Evolutionary conservation across 2,888 invertebrate species (phyloP).

Genomic region (Thumatha senex): DNA sequence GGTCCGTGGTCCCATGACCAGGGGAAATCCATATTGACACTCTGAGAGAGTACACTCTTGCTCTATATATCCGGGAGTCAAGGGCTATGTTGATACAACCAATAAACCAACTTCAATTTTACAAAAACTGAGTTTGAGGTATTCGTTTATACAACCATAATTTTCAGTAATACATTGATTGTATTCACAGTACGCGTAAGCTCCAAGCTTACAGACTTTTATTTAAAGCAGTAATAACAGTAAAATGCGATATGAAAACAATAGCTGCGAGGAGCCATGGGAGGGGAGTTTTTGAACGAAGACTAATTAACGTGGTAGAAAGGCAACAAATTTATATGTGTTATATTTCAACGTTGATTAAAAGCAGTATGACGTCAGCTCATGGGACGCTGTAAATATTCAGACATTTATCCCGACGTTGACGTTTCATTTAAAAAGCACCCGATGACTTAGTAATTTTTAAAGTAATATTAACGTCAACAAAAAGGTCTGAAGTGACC

Average conservation of each 20-base stretch:
- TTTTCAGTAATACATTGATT: constrained; percentile 10
- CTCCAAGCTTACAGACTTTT: constrained; percentile 14
- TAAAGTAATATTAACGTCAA: constrained; percentile 78
- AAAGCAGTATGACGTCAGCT: constrained; percentile 43
- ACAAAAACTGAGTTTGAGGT: constrained; percentile 16
- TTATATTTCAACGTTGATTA: constrained; percentile 47
- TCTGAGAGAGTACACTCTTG: no score
- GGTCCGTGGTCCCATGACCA: no score
- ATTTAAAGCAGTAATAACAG: constrained; percentile 17
- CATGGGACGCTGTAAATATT: constrained; percentile 52
- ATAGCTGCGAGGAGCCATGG: constrained; percentile 11
- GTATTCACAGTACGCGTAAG: constrained; percentile 12
- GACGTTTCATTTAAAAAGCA: constrained; percentile 68
- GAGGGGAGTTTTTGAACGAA: constrained; percentile 21
- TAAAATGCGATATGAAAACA: constrained; percentile 27
- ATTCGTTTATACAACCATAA: constrained; percentile 16
- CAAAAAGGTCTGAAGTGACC: constrained; percentile 80
- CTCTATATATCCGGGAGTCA: no score
- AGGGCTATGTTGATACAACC: no score
- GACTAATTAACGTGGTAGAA: constrained; percentile 36
- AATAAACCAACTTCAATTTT: no score
- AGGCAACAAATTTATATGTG: constrained; percentile 38
- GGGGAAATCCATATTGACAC: no score
- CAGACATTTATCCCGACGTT: constrained; percentile 62
- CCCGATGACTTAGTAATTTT: constrained; percentile 67